Evolutionary conservation across 2,113 vertebrate genomes (phyloP).

Genomic region (Lasiurus borealis): DNA sequence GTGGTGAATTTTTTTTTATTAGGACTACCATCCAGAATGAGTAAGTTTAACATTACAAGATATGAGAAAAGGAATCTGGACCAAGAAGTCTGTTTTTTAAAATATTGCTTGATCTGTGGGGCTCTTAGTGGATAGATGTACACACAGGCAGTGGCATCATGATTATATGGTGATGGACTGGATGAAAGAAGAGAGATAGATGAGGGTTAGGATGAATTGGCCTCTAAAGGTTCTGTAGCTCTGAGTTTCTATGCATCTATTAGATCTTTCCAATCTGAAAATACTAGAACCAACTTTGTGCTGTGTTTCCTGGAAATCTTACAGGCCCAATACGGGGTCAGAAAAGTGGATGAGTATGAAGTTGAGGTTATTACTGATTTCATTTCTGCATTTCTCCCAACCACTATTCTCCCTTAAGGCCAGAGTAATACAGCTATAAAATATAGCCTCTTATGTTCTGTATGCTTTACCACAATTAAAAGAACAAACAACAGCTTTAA

Average conservation of each 20-base stretch:
- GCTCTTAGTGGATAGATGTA: neutral
- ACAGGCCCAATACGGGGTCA: neutral
- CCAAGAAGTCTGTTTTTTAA: neutral
- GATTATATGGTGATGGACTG: neutral
- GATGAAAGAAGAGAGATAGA: conserved; percentile 13
- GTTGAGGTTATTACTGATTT: conserved; percentile 13
- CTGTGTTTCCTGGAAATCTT: conserved; percentile 42
- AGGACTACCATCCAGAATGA: conserved; percentile 5
- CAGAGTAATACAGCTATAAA: conserved; percentile 44
- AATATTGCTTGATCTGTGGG: conserved; percentile 5
- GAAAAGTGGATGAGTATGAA: conserved; percentile 8
- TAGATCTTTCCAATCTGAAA: conserved; percentile 43
- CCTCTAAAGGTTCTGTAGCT: neutral
- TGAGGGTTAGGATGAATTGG: conserved; percentile 8
- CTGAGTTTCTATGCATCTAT: conserved; percentile 30
- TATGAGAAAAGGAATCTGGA: neutral
- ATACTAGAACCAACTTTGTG: conserved; percentile 35
- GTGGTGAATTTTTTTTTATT: conserved; percentile 40
- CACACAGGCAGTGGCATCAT: neutral
- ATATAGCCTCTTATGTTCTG: neutral
- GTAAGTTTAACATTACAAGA: conserved; percentile 25
- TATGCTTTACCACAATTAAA: conserved; percentile 4
- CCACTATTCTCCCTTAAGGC: neutral
- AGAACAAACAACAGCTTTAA: neutral
- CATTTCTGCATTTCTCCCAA: neutral